Evolutionary conservation across 2,888 invertebrate species (phyloP).

Genomic region (Mongoloraphidia duomilia): DNA sequence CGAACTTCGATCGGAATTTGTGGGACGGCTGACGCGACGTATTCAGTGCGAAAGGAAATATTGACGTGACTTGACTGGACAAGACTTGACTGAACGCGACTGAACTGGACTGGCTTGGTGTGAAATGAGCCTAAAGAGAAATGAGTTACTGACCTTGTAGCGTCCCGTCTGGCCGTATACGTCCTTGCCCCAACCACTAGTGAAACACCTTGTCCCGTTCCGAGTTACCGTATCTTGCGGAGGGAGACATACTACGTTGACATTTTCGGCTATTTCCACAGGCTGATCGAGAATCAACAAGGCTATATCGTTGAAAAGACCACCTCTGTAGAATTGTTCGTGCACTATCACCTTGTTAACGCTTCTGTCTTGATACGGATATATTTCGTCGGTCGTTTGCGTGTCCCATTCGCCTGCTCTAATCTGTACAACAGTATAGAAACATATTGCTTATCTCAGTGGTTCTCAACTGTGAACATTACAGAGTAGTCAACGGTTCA

Average conservation of each 20-base stretch:
- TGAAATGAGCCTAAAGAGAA: no score
- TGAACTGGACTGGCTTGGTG: no score
- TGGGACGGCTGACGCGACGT: no score
- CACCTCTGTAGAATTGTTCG: constrained; percentile 46
- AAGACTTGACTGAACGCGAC: no score
- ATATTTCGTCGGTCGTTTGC: constrained; percentile 52
- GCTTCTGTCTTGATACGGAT: constrained; percentile 52
- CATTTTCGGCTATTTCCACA: constrained; percentile 47
- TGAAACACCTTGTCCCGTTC: constrained; percentile 42
- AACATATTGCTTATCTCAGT: no score
- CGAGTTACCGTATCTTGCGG: constrained; percentile 28
- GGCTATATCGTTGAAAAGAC: constrained; percentile 61
- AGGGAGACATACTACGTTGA: constrained; percentile 55
- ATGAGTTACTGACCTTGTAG: constrained; percentile 26
- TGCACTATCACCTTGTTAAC: constrained; percentile 44
- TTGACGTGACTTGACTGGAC: no score
- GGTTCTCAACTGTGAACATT: no score
- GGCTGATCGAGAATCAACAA: constrained; percentile 48
- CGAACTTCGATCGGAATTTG: no score
- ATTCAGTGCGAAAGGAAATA: no score
- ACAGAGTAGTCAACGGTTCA: no score
- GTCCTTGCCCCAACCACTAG: constrained; percentile 65
- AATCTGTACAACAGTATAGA: constrained; percentile 23
- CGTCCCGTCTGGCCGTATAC: constrained; percentile 41
- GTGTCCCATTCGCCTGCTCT: constrained; percentile 77